These are phyloP conservation scores for Hylaeus volcanicus DNA, from an alignment of 1,140 invertebrate genomes.

Conservation along the genomic window DNA sequence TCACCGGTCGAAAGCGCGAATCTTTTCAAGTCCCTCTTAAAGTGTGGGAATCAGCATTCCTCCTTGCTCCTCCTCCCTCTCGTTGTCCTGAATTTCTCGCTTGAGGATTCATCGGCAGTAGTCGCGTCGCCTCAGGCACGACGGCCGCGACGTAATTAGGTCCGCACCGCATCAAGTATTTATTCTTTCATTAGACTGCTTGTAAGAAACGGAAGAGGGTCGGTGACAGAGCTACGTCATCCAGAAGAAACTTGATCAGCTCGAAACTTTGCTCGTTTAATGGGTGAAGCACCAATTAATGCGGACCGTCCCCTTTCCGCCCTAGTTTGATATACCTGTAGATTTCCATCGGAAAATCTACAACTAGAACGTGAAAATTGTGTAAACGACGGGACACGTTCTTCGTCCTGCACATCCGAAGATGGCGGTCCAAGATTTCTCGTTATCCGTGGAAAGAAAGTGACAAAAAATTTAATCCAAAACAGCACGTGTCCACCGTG, in stretches of 20 bases:
- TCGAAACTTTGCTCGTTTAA: constrained; percentile 54
- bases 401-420: neutral
- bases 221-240: constrained; percentile 51
- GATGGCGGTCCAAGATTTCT: neutral
- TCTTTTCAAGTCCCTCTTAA: constrained; percentile 64
- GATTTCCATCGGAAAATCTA: neutral
- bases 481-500: constrained; percentile 62
- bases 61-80: neutral
- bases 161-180: constrained; percentile 65
- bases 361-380: too few relatives aligned
- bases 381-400: neutral
- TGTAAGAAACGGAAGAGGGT: constrained; percentile 33
- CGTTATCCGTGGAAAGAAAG: neutral
- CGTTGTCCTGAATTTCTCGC: neutral
- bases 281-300: constrained; percentile 43
- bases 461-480: constrained; percentile 64
- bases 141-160: constrained; percentile 70
- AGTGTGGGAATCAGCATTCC: constrained; percentile 45
- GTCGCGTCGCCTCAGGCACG: constrained; percentile 32
- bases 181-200: constrained; percentile 66
- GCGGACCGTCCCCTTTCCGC: constrained; percentile 6
- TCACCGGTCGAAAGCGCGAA: constrained; percentile 67
- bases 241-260: constrained; percentile 55
- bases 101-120: constrained; percentile 49
- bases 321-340: constrained; percentile 41